Evolutionary conservation across 2,113 vertebrate genomes (phyloP).

Genomic region (Corythoichthys intestinalis): DNA sequence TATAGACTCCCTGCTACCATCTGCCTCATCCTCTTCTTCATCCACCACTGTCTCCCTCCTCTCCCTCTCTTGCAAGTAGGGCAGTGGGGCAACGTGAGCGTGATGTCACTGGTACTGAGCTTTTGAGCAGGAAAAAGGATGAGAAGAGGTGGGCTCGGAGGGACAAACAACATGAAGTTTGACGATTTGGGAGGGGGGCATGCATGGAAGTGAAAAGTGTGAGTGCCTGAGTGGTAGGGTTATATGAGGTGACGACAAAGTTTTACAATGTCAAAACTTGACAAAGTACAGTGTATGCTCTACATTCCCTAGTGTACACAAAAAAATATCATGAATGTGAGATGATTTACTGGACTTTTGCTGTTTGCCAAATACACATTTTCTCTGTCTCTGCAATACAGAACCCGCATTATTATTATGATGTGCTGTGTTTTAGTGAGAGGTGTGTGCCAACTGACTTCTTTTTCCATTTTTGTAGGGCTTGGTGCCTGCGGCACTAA

Average conservation of each 20-base stretch:
- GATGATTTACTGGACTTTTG: constrained; percentile 6
- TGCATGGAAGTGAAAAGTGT: constrained; percentile 6
- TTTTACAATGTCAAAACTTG: constrained; percentile 31
- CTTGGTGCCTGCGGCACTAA: constrained; percentile 49
- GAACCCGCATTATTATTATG: constrained; percentile 10
- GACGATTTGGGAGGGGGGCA: constrained; percentile 2
- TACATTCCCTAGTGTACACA: background rate
- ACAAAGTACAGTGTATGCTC: background rate
- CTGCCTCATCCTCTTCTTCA: constrained; percentile 62
- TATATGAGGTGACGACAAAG: constrained; percentile 8
- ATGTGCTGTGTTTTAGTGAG: constrained; percentile 22
- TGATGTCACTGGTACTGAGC: constrained; percentile 62
- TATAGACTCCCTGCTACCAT: constrained; percentile 65
- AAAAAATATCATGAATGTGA: background rate
- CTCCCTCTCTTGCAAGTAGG: constrained; percentile 70
- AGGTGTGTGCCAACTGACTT: constrained; percentile 51
- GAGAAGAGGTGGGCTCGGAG: constrained; percentile 32
- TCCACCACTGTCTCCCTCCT: constrained; percentile 53
- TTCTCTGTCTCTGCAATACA: constrained; percentile 7
- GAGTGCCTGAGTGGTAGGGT: background rate
- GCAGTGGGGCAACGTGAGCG: constrained; percentile 70
- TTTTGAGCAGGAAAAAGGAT: constrained; percentile 32
- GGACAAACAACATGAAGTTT: background rate
- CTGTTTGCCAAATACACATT: constrained; percentile 16
- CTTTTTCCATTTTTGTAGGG: constrained; percentile 40